Conservation (phyloP, 2,113 vertebrate genomes). For the human region GRCh38 chr2:134341001-134341500, state of each 20-base stretch:
- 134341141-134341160: not conserved
- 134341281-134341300: not conserved
- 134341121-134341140: not conserved
- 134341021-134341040: slow-evolving; percentile 8
- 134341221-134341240: not conserved
- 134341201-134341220: not conserved
- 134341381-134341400: not conserved
- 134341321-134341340: not conserved
- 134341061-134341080: not conserved
- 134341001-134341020: not conserved
- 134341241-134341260: not conserved
- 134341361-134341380: not conserved
- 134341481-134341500: not conserved
- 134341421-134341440: not conserved
- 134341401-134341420: not conserved
- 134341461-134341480: not conserved
- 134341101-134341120: not conserved
- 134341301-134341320: not conserved
- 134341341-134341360: not conserved
- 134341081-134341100: not conserved
- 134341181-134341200: not conserved
- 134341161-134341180: not conserved
- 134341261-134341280: not conserved
- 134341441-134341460: not conserved
- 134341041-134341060: not conserved